Evolutionary conservation across 1,140 invertebrate species (phyloP), one percentile per base, ranked within the genome.

Genomic region (Diorhabda carinulata): DNA sequence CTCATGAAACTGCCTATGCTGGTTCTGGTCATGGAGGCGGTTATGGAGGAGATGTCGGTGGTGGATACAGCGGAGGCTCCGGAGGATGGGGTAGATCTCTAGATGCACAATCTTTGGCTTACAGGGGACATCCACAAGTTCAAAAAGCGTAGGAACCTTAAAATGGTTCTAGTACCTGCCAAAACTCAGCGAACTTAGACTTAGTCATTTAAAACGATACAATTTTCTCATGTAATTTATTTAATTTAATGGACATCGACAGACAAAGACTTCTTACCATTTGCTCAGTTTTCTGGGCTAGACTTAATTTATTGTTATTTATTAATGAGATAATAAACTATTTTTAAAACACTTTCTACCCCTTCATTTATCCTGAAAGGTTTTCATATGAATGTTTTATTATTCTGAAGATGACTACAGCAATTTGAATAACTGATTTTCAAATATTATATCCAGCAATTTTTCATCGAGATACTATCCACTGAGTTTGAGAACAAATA

Each of bases 41-140:
- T 9, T 85, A 83, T 40, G 84, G 84, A 71, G 83, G 84, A 44
- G 83, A 81, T 7, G 84, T 82, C 43, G 82, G 84, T 2, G 84
- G 85, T 69, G 84, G 85, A 69, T 85, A 84, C 66, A 83, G 84
- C 2, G 82, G 85, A 70, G 82, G 83, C 7, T 85, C 85, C 70
- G 89, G 88, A n/a, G 87, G 88, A 10, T 92, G 91, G 90, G 90
- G 89, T 73, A 81, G 90, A 40, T 86, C 89, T 2, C 83, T 88
- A 58, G 89, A 91, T 64, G 87, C 89, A 52, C 90, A 92, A 76
- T 86, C 88, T 69, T 80, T 92, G 73, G 91, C 91, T 56, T 93
- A 92, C 81, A 85, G 86, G 69, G 91, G 87, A 57, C 90, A 93
- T 79, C 81, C 42, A 72, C 76, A 75, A 71, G 75, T 75, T 52